A percentile compares a stretch with the other conserved stretches of the same genome.
Conservation (phyloP, 2,797 vertebrate species). For the Pseudochirops corinnae region DNA sequence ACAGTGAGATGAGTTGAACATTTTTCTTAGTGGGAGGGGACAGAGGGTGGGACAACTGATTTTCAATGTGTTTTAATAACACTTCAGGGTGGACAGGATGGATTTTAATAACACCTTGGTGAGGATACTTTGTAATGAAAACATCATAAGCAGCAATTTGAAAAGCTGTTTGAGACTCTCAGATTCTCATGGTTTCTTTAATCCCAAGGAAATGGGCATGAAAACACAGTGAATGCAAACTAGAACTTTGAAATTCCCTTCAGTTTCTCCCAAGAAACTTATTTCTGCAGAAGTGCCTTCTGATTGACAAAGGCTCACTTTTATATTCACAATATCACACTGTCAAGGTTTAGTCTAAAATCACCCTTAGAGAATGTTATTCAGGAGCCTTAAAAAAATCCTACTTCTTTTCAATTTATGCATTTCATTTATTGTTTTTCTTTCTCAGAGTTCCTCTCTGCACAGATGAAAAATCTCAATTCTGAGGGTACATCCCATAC, state of each 20-base stretch:
- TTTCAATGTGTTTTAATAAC: slow-evolving; percentile 25
- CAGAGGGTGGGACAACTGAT: not conserved
- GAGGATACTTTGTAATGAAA: not conserved
- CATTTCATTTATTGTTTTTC: slow-evolving; percentile 74
- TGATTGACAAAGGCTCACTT: slow-evolving; percentile 78
- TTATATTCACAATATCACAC: slow-evolving; percentile 73
- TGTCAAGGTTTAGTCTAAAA: slow-evolving; percentile 76
- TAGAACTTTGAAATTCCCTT: slow-evolving; percentile 79
- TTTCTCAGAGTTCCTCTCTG: slow-evolving; percentile 70
- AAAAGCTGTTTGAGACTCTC: slow-evolving; percentile 61
- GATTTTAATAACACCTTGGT: slow-evolving; percentile 37
- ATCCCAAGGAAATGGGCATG: slow-evolving; percentile 74
- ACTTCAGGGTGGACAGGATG: not conserved
- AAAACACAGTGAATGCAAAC: slow-evolving; percentile 78
- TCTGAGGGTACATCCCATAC: slow-evolving; percentile 42
- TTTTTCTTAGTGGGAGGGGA: not conserved
- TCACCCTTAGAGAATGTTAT: slow-evolving; percentile 72
- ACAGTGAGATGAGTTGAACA: not conserved
- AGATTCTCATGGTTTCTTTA: slow-evolving; percentile 72
- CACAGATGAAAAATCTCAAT: slow-evolving; percentile 57
- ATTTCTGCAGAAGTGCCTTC: slow-evolving; percentile 68
- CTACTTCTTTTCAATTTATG: slow-evolving; percentile 67
- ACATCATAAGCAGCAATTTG: slow-evolving; percentile 50
- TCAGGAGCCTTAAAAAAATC: slow-evolving; percentile 71
- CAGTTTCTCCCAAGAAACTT: slow-evolving; percentile 68